phyloP scores from a whole-genome alignment of 2,113 vertebrate species.

The Emydocephalus ijimae region DNA sequence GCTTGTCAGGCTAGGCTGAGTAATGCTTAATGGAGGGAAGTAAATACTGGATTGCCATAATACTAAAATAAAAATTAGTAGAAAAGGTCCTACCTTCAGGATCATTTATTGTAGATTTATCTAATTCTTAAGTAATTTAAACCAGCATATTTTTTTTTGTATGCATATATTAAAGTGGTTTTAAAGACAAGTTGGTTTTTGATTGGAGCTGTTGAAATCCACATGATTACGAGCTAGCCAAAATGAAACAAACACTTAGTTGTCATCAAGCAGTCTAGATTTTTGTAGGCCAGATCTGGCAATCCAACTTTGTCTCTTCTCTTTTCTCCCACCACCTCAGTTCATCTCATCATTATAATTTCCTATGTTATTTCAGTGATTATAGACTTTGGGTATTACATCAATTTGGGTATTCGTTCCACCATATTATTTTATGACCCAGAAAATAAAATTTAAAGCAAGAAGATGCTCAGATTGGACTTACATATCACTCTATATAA shows the following conservation, averaged over 20 bases:
- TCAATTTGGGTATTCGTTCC: background rate
- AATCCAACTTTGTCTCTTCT: background rate
- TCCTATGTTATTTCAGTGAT: background rate
- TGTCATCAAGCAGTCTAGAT: background rate
- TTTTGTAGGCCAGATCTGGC: background rate
- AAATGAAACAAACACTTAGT: background rate
- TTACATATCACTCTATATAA: background rate
- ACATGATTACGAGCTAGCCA: background rate
- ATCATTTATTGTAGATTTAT: background rate
- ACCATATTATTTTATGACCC: background rate
- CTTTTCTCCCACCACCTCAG: background rate
- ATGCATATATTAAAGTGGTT: background rate
- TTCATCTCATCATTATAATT: background rate
- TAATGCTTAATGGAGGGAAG: conserved; percentile 12
- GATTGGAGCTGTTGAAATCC: background rate
- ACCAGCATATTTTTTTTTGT: background rate
- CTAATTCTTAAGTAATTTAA: background rate
- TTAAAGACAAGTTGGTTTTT: background rate
- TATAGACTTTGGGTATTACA: background rate
- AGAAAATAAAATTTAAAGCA: background rate
- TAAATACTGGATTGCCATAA: background rate
- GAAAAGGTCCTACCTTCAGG: background rate
- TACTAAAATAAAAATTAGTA: background rate
- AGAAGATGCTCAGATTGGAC: background rate
- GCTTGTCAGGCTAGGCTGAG: conserved; percentile 8